Base-by-base conservation (phyloP, 2,113 vertebrate genomes). In the Callionymus lyra region DNA sequence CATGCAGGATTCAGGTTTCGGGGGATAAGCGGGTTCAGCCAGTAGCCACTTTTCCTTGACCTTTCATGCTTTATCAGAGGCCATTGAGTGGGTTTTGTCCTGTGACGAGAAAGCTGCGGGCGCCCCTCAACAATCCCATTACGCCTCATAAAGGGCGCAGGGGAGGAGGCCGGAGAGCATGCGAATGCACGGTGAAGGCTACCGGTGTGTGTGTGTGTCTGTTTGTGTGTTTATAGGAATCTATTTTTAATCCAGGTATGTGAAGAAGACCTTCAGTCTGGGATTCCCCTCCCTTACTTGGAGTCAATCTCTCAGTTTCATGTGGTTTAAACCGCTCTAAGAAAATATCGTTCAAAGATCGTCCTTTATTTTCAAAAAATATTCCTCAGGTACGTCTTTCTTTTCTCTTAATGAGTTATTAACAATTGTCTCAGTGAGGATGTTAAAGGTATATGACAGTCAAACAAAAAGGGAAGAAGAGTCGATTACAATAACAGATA, bases 61-160 rank as follows among this genome's bases (percentile, higher is more conserved):
- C 55, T 77, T 77, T 80, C 66, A 67, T 57, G 44, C 62, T 38
- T 42, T 66, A 66, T 75, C 62, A 68, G 58, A 74, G 76, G 74
- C 69, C 51, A 65, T 82, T 77, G 78, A 67, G 52, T 50, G 68
- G 50, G 45, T 67, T 79, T 68, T 65, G 71, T 81, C 66, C 55
- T 53, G 65, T 47, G 68, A 80, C 70, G 71, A 78, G 50, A 63
- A 72, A 64, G 66, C 68, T 70, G 62, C 66, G 64, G 70, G 49
- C 33, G 27, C 68, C 68, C 53, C 58, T 76, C 64, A 56, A 72
- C 70, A 77, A 72, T 78, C 74, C 72, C 63, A 68, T 80, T 78
- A 74, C 38, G 47, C 62, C 72, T 65, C 71, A 76, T 82, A 79
- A 76, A 72, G 71, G 77, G 61, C 73, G 65, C 59, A 35, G 49